Percentiles rank a stretch among this genome's conserved stretches.
These are phyloP conservation scores for Hydrochoerus hydrochaeris DNA, from an alignment of 2,113 vertebrate genomes.

Conservation along the genomic window DNA sequence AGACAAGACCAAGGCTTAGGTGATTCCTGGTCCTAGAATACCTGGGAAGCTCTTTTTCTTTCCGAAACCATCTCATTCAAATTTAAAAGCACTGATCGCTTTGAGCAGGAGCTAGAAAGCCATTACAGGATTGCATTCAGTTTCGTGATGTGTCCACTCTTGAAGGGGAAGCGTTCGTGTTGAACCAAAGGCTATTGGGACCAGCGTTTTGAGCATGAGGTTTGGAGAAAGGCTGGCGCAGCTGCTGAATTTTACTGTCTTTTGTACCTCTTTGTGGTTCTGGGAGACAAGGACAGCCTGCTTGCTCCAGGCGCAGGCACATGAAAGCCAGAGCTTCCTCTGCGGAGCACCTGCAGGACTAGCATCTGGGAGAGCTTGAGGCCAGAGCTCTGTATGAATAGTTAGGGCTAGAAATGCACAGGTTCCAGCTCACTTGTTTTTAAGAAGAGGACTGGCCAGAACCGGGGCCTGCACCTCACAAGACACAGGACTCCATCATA, in stretches of 20 bases:
- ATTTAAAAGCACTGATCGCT: not conserved
- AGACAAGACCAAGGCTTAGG: not conserved
- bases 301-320: not conserved
- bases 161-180: not conserved
- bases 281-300: not conserved
- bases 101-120: not conserved
- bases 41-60: not conserved
- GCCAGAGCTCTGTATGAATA: not conserved
- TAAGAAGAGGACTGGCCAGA: not conserved
- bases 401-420: not conserved
- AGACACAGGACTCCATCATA: not conserved
- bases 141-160: not conserved
- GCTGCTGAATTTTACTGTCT: not conserved
- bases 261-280: not conserved
- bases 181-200: not conserved
- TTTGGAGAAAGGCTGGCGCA: not conserved
- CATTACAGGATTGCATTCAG: not conserved
- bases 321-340: not conserved
- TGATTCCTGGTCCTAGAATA: not conserved
- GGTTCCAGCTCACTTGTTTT: not conserved
- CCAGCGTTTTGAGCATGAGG: not conserved
- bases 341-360: not conserved
- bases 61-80: not conserved
- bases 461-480: not conserved
- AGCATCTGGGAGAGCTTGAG: not conserved